Base-by-base conservation (phyloP, 2,888 invertebrate species). In the Plagodis pulveraria region DNA sequence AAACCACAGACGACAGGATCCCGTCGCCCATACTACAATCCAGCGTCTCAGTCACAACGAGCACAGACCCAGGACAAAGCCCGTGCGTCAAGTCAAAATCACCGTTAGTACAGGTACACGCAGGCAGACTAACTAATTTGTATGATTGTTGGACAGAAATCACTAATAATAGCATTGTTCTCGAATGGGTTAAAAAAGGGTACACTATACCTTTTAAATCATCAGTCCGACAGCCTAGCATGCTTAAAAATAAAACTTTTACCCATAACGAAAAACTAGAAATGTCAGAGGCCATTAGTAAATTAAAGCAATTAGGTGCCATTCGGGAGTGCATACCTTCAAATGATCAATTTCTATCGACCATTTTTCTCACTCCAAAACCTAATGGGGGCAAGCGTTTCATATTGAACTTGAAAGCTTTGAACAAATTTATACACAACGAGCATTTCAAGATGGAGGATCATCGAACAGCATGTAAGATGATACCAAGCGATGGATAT, bases 61-160 rank as follows among this genome's bases (percentile, higher is more conserved):
- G n/a, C n/a, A n/a, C n/a, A n/a, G n/a, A n/a, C n/a, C n/a, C n/a
- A n/a, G n/a, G n/a, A n/a, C n/a, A n/a, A n/a, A n/a, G n/a, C n/a
- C n/a, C n/a, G n/a, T n/a, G n/a, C n/a, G n/a, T n/a, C n/a, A n/a
- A n/a, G 8, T 22, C 22, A 22, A 32, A n/a, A 34, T 34, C 50
- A 41, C 5, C 55, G 52, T 6, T 58, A 58, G 52, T 36, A 42
- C 45, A 61, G 69, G 67, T 67, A 65, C 38, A 67, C 42, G 63
- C 63, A 8, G 67, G 62, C n/a, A 47, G 65, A 34, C 40, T 65
- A 41, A n/a, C 34, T 6, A 38, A 50, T 48, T 67, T 48, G 49
- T 65, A 60, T 40, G 12, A 61, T 11, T 59, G 58, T 40, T 67
- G 67, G 62, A 38, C 45, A 35, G 7, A 46, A 2, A 48, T 66